Evolutionary conservation across 2,888 invertebrate genomes (phyloP).

Genomic region (Agrilus mali): DNA sequence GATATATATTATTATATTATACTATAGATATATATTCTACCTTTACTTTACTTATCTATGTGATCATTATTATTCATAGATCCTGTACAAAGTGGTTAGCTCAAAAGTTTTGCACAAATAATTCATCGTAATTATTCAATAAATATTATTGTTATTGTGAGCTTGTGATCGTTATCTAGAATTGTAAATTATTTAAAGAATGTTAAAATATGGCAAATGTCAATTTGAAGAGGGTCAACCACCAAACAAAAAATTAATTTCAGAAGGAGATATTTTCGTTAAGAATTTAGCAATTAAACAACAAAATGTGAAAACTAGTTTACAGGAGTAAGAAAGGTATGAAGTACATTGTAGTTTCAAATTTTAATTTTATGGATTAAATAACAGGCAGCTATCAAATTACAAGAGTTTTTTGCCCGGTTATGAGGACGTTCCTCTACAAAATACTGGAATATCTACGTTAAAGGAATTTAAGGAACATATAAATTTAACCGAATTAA

Average conservation of each 20-base stretch:
- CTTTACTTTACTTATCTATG: too few species aligned
- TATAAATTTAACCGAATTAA: conserved; percentile 31
- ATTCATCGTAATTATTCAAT: too few species aligned
- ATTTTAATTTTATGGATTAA: conserved; percentile 5
- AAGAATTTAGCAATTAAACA: conserved; percentile 29
- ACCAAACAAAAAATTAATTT: conserved; percentile 23
- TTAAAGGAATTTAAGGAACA: conserved; percentile 34
- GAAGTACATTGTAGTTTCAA: background rate
- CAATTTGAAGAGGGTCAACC: conserved; percentile 17
- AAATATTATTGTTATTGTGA: too few species aligned
- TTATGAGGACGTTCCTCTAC: conserved; percentile 18
- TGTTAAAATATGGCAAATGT: background rate
- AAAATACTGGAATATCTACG: conserved; percentile 35
- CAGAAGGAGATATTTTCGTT: conserved; percentile 27
- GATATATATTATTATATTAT: too few species aligned
- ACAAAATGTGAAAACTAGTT: conserved; percentile 19
- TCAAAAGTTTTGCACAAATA: too few species aligned
- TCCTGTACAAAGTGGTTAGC: too few species aligned
- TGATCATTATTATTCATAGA: too few species aligned
- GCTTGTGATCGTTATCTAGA: too few species aligned
- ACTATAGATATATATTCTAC: too few species aligned
- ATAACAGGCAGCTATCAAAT: conserved; percentile 14
- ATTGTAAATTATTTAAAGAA: too few species aligned
- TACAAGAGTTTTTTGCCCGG: conserved; percentile 17
- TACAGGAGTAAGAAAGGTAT: conserved; percentile 22